phyloP scores from a whole-genome alignment of 64 coral and sea anemone species.

The Acropora yongei region DNA sequence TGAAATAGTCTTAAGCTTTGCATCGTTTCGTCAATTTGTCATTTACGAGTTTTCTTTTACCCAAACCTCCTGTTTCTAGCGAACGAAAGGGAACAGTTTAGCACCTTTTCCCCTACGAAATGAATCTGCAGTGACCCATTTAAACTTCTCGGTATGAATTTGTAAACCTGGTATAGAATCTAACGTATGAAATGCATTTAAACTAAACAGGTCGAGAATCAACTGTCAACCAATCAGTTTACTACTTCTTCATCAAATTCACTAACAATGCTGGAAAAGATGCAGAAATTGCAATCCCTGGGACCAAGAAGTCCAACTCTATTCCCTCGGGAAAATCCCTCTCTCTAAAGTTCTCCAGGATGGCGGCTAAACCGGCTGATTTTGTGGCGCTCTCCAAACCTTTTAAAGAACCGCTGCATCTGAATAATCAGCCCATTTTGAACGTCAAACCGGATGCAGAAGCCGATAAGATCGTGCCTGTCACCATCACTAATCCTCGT shows the following conservation, averaged over 20 bases:
- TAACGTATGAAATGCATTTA: background rate
- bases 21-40: no score
- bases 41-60: background rate
- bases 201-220: slow-evolving; percentile 73
- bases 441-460: slow-evolving; percentile 54
- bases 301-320: slow-evolving; percentile 58
- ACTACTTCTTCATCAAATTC: slow-evolving; percentile 77
- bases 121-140: no score
- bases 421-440: slow-evolving; percentile 49
- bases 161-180: background rate
- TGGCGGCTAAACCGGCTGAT: slow-evolving; percentile 51
- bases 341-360: slow-evolving; percentile 70
- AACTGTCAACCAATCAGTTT: slow-evolving; percentile 47
- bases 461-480: slow-evolving; percentile 30
- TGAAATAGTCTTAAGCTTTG: no score
- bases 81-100: no score
- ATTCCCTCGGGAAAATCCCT: slow-evolving; percentile 75
- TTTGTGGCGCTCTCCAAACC: slow-evolving; percentile 72
- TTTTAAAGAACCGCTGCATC: slow-evolving; percentile 25
- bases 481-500: slow-evolving; percentile 80
- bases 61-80: no score
- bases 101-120: no score
- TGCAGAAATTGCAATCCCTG: slow-evolving; percentile 68
- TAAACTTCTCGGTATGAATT: no score
- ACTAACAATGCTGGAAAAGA: slow-evolving; percentile 85